A percentile compares a stretch with the other conserved stretches of the same genome.
Conservation (phyloP, 2,888 invertebrate species). For the Azorinus chamasolen region DNA sequence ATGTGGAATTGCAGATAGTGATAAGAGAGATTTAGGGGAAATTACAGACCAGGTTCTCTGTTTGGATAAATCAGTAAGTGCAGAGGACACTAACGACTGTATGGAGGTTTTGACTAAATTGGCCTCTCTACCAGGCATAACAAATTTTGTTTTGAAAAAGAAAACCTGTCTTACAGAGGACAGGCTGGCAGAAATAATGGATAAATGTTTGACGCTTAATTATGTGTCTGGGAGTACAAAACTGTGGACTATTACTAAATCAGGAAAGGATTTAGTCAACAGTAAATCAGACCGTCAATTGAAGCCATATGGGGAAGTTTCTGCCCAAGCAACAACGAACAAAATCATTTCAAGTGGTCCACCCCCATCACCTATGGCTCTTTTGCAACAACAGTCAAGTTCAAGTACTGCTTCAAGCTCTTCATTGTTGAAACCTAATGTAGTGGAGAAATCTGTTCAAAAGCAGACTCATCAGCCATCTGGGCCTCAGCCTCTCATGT, state of each 20-base stretch:
- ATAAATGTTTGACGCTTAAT: constrained; percentile 41
- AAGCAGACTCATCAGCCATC: too few relatives aligned
- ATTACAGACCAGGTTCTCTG: too few relatives aligned
- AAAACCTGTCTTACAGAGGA: constrained; percentile 45
- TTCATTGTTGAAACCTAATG: too few relatives aligned
- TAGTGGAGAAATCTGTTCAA: too few relatives aligned
- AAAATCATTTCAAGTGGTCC: constrained; percentile 34
- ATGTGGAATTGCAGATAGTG: too few relatives aligned
- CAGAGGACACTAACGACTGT: constrained; percentile 29
- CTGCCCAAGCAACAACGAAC: background rate
- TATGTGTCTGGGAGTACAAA: constrained; percentile 49
- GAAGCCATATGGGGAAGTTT: background rate
- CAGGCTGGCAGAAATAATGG: constrained; percentile 37
- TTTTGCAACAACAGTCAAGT: constrained; percentile 6
- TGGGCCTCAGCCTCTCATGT: too few relatives aligned
- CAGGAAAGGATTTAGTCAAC: constrained; percentile 61
- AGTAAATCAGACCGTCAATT: constrained; percentile 10
- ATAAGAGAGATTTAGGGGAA: too few relatives aligned
- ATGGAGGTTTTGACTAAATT: constrained; percentile 33
- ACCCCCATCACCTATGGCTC: constrained; percentile 53
- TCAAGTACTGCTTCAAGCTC: too few relatives aligned
- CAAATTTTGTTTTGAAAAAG: constrained; percentile 58
- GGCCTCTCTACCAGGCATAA: constrained; percentile 22
- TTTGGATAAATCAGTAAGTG: background rate
- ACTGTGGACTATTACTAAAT: constrained; percentile 60